phyloP scores from a whole-genome alignment of 2,888 invertebrate genomes.

The Brachynemurus nebulosus region DNA sequence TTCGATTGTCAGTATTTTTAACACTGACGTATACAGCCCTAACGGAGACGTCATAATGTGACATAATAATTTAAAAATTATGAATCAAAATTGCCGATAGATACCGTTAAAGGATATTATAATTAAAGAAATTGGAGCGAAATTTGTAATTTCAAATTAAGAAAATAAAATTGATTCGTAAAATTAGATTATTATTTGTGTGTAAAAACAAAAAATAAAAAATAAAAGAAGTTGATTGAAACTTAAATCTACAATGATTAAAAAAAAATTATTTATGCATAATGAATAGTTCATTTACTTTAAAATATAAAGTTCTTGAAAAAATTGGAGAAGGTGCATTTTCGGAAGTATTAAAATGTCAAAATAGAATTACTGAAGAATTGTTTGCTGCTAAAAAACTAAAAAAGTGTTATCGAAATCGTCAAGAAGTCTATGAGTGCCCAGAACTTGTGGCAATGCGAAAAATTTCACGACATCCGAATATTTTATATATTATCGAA shows the following conservation, averaged over 20 bases:
- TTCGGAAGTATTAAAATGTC: conserved; percentile 52
- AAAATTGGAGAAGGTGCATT: conserved; percentile 58
- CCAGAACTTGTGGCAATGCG: conserved; percentile 47
- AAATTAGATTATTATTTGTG: too few species aligned
- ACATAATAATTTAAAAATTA: too few species aligned
- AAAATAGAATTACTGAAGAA: conserved; percentile 37
- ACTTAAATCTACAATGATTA: not conserved
- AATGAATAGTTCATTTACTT: not conserved
- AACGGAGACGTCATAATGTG: too few species aligned
- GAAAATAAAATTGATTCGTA: not conserved
- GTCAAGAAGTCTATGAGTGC: conserved; percentile 34
- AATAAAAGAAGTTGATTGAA: too few species aligned
- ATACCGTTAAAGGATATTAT: not conserved
- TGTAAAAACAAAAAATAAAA: too few species aligned
- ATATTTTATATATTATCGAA: conserved; percentile 46
- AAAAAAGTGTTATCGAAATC: conserved; percentile 41
- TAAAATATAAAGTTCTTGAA: conserved; percentile 41
- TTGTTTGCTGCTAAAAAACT: conserved; percentile 48
- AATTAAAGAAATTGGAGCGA: not conserved
- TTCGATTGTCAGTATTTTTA: too few species aligned
- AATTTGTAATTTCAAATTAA: not conserved
- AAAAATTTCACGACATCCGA: conserved; percentile 42
- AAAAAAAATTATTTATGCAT: not conserved
- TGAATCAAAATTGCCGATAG: conserved; percentile 1
- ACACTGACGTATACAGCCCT: too few species aligned